Conservation (phyloP, 1,140 invertebrate genomes). For the Macrobrachium rosenbergii region DNA sequence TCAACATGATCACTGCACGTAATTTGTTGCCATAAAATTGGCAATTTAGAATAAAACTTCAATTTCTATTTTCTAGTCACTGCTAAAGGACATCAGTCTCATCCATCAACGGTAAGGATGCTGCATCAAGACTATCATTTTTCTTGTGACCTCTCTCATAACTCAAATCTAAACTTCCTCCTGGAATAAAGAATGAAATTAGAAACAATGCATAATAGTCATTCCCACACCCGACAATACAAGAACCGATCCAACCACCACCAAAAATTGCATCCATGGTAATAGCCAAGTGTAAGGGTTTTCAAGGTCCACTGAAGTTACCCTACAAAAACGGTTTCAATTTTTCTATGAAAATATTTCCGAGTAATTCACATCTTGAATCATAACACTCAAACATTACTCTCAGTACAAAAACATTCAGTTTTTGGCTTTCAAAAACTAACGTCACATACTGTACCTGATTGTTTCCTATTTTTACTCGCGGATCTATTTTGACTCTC, state of each 20-base stretch:
- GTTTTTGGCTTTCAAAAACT: too few species aligned
- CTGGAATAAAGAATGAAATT: constrained; percentile 45
- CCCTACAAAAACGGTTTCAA: too few species aligned
- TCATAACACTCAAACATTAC: too few species aligned
- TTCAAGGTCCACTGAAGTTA: too few species aligned
- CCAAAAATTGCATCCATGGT: too few species aligned
- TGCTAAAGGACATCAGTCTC: constrained; percentile 66
- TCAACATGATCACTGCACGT: neutral
- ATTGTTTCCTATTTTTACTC: constrained; percentile 48
- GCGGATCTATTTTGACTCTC: constrained; percentile 71
- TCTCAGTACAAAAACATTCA: too few species aligned
- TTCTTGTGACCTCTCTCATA: constrained; percentile 67
- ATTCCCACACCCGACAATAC: too few species aligned
- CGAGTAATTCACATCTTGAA: too few species aligned
- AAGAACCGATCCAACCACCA: too few species aligned
- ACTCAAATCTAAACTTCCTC: constrained; percentile 65
- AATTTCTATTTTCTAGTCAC: constrained; percentile 35
- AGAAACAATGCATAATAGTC: neutral
- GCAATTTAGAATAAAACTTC: constrained; percentile 22
- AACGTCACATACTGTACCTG: constrained; percentile 37
- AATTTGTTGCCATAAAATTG: constrained; percentile 30
- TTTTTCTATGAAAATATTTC: too few species aligned
- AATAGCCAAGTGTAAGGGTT: too few species aligned
- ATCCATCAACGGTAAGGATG: constrained; percentile 67
- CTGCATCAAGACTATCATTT: constrained; percentile 65